phyloP scores from a whole-genome alignment of 2,113 vertebrate genomes.

The Ictalurus furcatus region DNA sequence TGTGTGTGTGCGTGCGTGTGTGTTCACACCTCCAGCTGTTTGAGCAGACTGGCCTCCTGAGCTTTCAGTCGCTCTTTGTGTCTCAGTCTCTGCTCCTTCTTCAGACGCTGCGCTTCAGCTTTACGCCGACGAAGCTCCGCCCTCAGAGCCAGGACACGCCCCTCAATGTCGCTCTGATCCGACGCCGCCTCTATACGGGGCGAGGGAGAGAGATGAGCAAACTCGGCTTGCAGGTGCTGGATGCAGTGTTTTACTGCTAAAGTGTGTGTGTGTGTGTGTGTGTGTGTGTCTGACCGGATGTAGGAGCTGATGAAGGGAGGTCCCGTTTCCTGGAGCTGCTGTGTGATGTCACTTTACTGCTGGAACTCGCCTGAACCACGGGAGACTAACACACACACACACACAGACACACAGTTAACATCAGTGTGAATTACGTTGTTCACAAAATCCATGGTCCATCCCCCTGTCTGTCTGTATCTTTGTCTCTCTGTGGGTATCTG shows the following conservation, averaged over 20 bases:
- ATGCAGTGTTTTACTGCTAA: neutral
- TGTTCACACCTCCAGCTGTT: slow-evolving; percentile 85
- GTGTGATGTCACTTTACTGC: slow-evolving; percentile 66
- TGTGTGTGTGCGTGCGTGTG: neutral
- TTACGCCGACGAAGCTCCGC: slow-evolving; percentile 89
- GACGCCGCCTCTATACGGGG: slow-evolving; percentile 83
- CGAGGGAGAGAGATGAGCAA: neutral
- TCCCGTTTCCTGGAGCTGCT: slow-evolving; percentile 69
- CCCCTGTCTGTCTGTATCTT: neutral
- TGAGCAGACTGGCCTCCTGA: slow-evolving; percentile 91
- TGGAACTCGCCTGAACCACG: slow-evolving; percentile 53
- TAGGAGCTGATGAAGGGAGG: slow-evolving; percentile 77
- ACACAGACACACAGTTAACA: neutral
- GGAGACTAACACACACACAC: slow-evolving; percentile 22
- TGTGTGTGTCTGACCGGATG: slow-evolving; percentile 78
- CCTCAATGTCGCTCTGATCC: slow-evolving; percentile 94
- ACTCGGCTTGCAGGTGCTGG: neutral
- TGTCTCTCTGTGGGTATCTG: neutral
- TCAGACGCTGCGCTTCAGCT: slow-evolving; percentile 87
- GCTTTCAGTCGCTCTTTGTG: slow-evolving; percentile 92
- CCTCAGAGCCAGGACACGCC: slow-evolving; percentile 88
- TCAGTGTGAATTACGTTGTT: neutral
- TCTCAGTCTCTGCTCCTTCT: slow-evolving; percentile 92
- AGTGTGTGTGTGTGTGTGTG: slow-evolving; percentile 4
- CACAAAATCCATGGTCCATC: neutral